These are phyloP conservation scores for Drosophila acutilabella DNA, from an alignment of 2,888 invertebrate genomes.

Conservation along the genomic window DNA sequence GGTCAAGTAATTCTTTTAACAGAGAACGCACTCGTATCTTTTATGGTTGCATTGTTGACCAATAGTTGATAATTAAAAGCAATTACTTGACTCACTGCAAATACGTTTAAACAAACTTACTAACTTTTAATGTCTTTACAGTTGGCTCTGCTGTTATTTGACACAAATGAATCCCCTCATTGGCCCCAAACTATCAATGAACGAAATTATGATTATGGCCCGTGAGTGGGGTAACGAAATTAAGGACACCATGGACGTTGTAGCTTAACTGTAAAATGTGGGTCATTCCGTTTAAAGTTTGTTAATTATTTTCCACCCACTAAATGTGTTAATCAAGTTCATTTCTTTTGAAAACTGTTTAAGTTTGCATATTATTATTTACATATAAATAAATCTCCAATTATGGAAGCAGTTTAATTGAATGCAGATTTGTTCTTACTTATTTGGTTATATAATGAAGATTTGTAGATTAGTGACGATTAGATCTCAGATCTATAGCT, in stretches of 20 bases:
- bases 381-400: slow-evolving; percentile 51
- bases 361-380: slow-evolving; percentile 43
- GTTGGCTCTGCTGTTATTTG: slow-evolving; percentile 84
- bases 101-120: not conserved
- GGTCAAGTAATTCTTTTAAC: not conserved
- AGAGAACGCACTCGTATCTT: not conserved
- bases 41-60: not conserved
- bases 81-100: not conserved
- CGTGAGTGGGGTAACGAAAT: slow-evolving; percentile 83
- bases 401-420: slow-evolving; percentile 14
- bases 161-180: slow-evolving; percentile 84
- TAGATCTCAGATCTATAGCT: too few relatives aligned
- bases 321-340: slow-evolving; percentile 28
- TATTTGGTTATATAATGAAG: slow-evolving; percentile 1
- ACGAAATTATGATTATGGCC: slow-evolving; percentile 83
- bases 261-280: slow-evolving; percentile 35
- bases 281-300: slow-evolving; percentile 45
- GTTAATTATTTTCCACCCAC: slow-evolving; percentile 48
- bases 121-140: slow-evolving; percentile 47
- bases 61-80: not conserved
- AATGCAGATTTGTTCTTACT: not conserved
- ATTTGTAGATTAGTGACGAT: too few relatives aligned
- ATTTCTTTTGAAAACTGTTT: slow-evolving; percentile 35
- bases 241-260: slow-evolving; percentile 69
- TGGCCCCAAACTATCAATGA: slow-evolving; percentile 82